phyloP scores from a whole-genome alignment of 2,113 vertebrate genomes.

The Ctenomys sociabilis region DNA sequence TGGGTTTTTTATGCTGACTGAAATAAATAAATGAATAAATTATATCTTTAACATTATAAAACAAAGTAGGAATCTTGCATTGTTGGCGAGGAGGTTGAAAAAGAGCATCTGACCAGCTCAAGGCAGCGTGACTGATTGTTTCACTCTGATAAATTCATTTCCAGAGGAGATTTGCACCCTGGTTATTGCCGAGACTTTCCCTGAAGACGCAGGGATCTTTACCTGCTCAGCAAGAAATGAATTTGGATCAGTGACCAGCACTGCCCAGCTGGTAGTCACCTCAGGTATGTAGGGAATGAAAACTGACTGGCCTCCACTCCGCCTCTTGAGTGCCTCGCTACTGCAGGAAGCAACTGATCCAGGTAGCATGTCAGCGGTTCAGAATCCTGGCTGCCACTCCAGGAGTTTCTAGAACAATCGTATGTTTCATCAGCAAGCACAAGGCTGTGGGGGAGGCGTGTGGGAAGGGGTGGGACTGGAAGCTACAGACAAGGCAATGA shows the following conservation, averaged over 20 bases:
- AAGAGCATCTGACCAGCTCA: not conserved
- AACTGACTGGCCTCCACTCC: not conserved
- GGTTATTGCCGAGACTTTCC: conserved; percentile 97
- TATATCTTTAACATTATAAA: not conserved
- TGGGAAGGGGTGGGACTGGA: rapidly evolving
- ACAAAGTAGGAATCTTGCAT: not conserved
- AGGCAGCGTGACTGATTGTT: not conserved
- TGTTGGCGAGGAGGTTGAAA: not conserved
- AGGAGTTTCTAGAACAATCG: not conserved
- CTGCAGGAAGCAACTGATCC: not conserved
- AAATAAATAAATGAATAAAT: not conserved
- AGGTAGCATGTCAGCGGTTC: not conserved
- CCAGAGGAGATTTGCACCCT: conserved; percentile 98
- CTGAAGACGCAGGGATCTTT: conserved; percentile 96
- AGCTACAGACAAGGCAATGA: not conserved
- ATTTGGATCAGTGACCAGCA: conserved; percentile 91
- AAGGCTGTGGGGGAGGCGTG: not conserved
- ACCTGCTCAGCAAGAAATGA: conserved; percentile 93
- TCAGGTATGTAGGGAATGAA: conserved; percentile 86
- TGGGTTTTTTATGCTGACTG: not conserved
- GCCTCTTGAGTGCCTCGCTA: not conserved
- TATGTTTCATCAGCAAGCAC: not conserved
- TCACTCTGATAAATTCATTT: conserved; percentile 73
- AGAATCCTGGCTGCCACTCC: not conserved
- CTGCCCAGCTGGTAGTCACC: conserved; percentile 90